Evolutionary conservation across 2,888 invertebrate genomes (phyloP).

Genomic region (Hesperia comma): DNA sequence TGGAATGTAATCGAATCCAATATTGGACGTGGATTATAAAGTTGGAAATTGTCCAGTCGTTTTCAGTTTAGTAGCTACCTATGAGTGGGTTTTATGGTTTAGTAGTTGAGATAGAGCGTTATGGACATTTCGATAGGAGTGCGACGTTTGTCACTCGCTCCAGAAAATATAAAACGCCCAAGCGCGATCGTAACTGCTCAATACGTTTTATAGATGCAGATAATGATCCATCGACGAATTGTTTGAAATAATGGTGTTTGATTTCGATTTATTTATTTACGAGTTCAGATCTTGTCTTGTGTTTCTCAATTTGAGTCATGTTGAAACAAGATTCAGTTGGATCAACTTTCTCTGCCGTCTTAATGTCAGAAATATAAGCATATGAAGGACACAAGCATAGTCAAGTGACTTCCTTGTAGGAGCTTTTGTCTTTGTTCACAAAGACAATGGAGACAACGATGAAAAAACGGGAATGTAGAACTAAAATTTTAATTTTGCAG

Average conservation of each 20-base stretch:
- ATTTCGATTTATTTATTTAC: conserved; percentile 20
- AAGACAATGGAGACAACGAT: conserved; percentile 35
- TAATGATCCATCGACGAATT: conserved; percentile 23
- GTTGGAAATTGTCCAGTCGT: conserved; percentile 42
- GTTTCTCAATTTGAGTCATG: conserved; percentile 16
- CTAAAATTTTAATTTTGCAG: conserved; percentile 37
- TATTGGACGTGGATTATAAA: conserved; percentile 49
- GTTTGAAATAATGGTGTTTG: conserved; percentile 25
- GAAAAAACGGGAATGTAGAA: conserved; percentile 36
- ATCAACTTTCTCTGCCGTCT: conserved; percentile 24
- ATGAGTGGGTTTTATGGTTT: conserved; percentile 44
- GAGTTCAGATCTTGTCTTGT: conserved; percentile 14
- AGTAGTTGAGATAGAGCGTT: conserved; percentile 46
- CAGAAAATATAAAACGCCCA: conserved; percentile 36
- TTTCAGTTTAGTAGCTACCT: conserved; percentile 44
- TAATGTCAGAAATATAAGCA: conserved; percentile 18
- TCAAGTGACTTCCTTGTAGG: conserved; percentile 33
- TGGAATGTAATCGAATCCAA: conserved; percentile 52
- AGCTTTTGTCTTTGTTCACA: conserved; percentile 32
- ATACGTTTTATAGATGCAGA: conserved; percentile 27
- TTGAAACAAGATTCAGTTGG: conserved; percentile 9
- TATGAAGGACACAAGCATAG: conserved; percentile 23
- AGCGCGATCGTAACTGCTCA: conserved; percentile 34
- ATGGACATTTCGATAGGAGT: conserved; percentile 38
- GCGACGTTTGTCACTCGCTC: conserved; percentile 46